A percentile compares a stretch with the other conserved stretches of the same genome.
Evolutionary conservation across 1,140 invertebrate species (phyloP).

Genomic region (Drosophila nannoptera): DNA sequence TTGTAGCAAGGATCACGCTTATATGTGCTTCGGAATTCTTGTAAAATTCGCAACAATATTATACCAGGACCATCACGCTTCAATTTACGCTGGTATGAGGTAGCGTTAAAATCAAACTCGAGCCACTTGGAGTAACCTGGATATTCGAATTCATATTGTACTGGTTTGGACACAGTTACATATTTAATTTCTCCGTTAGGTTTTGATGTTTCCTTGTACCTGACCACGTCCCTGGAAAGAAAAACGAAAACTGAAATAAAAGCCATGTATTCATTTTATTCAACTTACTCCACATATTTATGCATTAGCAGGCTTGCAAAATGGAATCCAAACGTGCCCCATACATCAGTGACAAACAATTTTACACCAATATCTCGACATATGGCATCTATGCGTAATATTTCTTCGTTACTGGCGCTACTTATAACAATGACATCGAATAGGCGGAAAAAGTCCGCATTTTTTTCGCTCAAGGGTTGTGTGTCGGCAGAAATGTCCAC

Average conservation of each 20-base stretch:
- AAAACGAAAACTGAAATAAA: not conserved
- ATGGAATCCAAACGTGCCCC: conserved; percentile 95
- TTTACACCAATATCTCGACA: conserved; percentile 89
- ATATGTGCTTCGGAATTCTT: conserved; percentile 87
- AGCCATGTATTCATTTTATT: not conserved
- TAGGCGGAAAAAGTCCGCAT: conserved; percentile 86
- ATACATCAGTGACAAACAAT: conserved; percentile 94
- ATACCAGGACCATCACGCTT: conserved; percentile 70
- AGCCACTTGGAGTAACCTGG: conserved; percentile 86
- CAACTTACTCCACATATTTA: conserved; percentile 90
- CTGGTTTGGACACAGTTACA: conserved; percentile 80
- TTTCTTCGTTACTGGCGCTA: conserved; percentile 84
- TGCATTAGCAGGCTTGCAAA: conserved; percentile 94
- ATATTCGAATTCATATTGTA: conserved; percentile 81
- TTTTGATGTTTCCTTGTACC: conserved; percentile 82
- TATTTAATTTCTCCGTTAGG: conserved; percentile 81
- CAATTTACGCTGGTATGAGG: conserved; percentile 77
- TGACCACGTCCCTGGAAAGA: conserved; percentile 79
- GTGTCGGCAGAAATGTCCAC: conserved; percentile 89
- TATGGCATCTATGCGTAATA: conserved; percentile 88
- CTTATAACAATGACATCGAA: conserved; percentile 94
- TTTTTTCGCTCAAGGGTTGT: conserved; percentile 81
- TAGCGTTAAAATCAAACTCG: conserved; percentile 82
- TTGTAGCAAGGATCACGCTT: conserved; percentile 84
- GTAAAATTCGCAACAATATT: conserved; percentile 82